Conservation (phyloP, 2,113 vertebrate species). For the Chaetodon auriga region DNA sequence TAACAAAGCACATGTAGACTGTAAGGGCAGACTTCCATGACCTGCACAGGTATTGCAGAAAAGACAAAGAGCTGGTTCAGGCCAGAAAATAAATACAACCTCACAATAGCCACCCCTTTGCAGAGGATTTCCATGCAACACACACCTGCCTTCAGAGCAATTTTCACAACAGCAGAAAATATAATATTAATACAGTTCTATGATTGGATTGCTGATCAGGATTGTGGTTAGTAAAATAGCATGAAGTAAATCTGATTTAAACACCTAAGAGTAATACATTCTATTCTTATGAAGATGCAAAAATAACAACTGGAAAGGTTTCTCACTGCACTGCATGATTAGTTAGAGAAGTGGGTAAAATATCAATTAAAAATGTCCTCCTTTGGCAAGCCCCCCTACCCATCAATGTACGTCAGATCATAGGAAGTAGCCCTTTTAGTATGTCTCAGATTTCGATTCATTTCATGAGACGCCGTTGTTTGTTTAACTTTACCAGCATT, state of each 20-base stretch:
- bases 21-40: too few species aligned
- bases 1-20: too few species aligned
- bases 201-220: conserved; percentile 66
- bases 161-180: conserved; percentile 32
- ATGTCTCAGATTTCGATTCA: conserved; percentile 51
- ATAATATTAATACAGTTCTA: conserved; percentile 5
- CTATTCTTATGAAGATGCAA: neutral
- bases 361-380: conserved; percentile 56
- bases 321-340: neutral
- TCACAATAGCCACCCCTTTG: conserved; percentile 77
- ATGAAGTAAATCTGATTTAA: conserved; percentile 57
- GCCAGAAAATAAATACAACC: conserved; percentile 8
- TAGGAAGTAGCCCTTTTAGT: conserved; percentile 57
- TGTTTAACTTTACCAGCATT: conserved; percentile 44
- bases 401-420: conserved; percentile 53
- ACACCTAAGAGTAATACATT: conserved; percentile 7
- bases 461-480: conserved; percentile 51
- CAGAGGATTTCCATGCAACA: conserved; percentile 41
- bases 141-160: conserved; percentile 32
- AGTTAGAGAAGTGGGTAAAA: conserved; percentile 45
- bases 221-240: conserved; percentile 25
- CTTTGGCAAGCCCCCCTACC: conserved; percentile 11
- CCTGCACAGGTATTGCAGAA: too few species aligned
- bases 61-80: neutral
- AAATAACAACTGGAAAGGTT: conserved; percentile 13